Evolutionary conservation across 1,140 invertebrate genomes (phyloP), one percentile per base, ranked within the genome.

Genomic region (Oryzaephilus surinamensis): DNA sequence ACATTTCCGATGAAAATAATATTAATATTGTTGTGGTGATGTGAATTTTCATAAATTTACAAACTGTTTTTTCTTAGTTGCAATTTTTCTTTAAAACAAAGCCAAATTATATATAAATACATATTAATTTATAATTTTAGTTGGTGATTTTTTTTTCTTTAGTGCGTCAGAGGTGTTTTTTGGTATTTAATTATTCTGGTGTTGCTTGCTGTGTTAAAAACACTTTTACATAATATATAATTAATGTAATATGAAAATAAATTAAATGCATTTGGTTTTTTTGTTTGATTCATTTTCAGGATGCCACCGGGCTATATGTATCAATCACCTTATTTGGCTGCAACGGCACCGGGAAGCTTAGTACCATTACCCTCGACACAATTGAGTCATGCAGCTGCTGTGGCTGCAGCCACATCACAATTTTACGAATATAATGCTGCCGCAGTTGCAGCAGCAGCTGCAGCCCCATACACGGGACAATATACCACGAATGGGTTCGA

Each of bases 221-320:
- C 14, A 34, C 32, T 6, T 6, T 34, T 24, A 24, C 11, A n/a
- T n/a, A 24, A 4, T 24, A 24, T n/a, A 24, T 24, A 24, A 6
- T 24, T 24, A 24, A 20, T 20, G 8, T 20, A n/a, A n/a, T n/a
- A n/a, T n/a, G n/a, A n/a, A n/a, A n/a, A n/a, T n/a, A n/a, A n/a
- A n/a, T n/a, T n/a, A n/a, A n/a, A n/a, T n/a, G n/a, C n/a, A n/a
- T n/a, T 24, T 11, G 23, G 11, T 24, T 4, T 24, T 24, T 24
- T 5, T 34, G 17, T 23, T 16, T 16, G 24, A 39, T 19, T 35
- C 35, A 51, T 56, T 70, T 69, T 42, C 73, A 81, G 81, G 58
- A 71, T 84, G 52, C 79, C 79, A 41, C 79, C 77, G 17, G 76
- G 79, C 8, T 84, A 83, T 61, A 70, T 83, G 61, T 84, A 83